These are phyloP conservation scores for Bombus sylvicola DNA, from an alignment of 1,140 invertebrate species.

Conservation along the genomic window DNA sequence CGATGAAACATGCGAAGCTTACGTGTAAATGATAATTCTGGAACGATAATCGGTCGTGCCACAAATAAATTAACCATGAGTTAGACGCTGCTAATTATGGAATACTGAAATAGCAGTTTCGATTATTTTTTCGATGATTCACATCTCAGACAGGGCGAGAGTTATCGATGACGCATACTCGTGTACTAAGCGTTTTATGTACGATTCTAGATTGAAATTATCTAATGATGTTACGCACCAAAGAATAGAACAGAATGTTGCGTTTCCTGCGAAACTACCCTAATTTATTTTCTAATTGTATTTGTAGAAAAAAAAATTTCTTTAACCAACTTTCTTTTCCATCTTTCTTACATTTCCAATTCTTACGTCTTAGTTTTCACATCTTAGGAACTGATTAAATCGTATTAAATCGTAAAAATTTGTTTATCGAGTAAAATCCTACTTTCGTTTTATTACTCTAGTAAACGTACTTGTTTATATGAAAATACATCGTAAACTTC, in stretches of 20 bases:
- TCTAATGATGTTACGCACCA: not conserved
- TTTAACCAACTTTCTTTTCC: not conserved
- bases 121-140: constrained; percentile 2
- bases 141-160: no score
- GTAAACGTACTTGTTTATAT: no score
- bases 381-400: not conserved
- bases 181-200: no score
- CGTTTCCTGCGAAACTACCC: not conserved
- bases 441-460: no score
- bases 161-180: not conserved
- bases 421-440: no score
- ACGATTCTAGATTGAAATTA: not conserved
- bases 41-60: not conserved
- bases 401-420: not conserved
- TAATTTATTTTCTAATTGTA: not conserved
- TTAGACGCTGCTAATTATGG: not conserved
- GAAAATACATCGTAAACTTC: no score
- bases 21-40: no score
- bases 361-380: not conserved
- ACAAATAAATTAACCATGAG: not conserved
- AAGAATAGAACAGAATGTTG: not conserved
- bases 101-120: not conserved
- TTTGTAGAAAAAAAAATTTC: not conserved
- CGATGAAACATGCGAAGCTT: not conserved
- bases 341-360: not conserved